Conservation (phyloP, 2,797 vertebrate genomes). For the Buceros bicornis region DNA sequence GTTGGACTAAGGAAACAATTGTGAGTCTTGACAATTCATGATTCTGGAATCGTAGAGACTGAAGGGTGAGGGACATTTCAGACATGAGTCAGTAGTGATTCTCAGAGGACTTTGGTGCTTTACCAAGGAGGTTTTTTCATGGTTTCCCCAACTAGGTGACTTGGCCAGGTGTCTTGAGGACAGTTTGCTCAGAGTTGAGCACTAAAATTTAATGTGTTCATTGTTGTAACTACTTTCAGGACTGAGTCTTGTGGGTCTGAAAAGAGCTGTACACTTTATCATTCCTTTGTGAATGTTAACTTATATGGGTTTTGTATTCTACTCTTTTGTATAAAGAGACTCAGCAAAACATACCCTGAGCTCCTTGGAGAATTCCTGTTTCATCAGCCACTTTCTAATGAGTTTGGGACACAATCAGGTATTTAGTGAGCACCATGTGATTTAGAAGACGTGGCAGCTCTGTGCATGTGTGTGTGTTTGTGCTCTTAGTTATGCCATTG, state of each 20-base stretch:
- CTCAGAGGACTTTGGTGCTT: not conserved
- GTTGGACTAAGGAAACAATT: not conserved
- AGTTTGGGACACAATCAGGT: not conserved
- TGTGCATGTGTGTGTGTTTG: not conserved
- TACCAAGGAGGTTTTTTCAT: not conserved
- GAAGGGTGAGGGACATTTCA: not conserved
- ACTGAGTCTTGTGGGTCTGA: not conserved
- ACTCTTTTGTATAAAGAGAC: not conserved
- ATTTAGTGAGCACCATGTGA: not conserved
- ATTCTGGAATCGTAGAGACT: not conserved
- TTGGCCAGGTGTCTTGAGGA: not conserved
- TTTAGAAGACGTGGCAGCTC: not conserved
- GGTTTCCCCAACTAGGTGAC: not conserved
- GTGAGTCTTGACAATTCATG: not conserved
- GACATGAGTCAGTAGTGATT: not conserved
- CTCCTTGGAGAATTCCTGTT: not conserved
- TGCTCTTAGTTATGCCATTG: not conserved
- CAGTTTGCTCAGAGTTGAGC: not conserved
- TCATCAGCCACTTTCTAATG: not conserved
- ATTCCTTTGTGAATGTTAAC: not conserved
- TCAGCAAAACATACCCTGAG: not conserved
- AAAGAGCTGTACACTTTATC: not conserved
- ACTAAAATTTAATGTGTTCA: not conserved
- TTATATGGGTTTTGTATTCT: rapidly evolving
- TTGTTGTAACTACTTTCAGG: not conserved